Evolutionary conservation across 2,888 invertebrate genomes (phyloP).

Genomic region (Asteroscopus sphinx): DNA sequence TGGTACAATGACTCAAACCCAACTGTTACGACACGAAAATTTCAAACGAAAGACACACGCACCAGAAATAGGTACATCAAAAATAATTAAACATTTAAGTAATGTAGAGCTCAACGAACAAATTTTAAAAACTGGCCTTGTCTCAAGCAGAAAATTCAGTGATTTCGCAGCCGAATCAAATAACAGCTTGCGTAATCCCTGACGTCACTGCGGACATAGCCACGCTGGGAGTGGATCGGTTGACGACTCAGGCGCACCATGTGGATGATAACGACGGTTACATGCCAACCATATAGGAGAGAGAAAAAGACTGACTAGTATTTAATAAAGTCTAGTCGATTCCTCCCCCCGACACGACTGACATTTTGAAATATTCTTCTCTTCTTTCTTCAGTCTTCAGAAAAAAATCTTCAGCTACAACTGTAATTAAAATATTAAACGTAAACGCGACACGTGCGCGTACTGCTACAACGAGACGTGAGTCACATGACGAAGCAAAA

Average conservation of each 20-base stretch:
- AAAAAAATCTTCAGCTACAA: constrained; percentile 59
- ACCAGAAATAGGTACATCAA: constrained; percentile 42
- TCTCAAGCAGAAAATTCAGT: constrained; percentile 86
- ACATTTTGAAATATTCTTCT: constrained; percentile 67
- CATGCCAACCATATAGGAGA: constrained; percentile 92
- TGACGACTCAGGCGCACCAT: constrained; percentile 41
- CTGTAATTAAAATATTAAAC: constrained; percentile 67
- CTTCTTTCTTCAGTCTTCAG: constrained; percentile 62
- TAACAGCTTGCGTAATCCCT: constrained; percentile 87
- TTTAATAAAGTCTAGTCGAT: constrained; percentile 90
- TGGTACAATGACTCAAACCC: constrained; percentile 76
- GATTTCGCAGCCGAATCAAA: constrained; percentile 85
- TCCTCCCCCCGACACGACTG: constrained; percentile 91
- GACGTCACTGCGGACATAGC: constrained; percentile 86
- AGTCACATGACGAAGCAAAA: constrained; percentile 74
- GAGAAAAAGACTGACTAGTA: constrained; percentile 94
- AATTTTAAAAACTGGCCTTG: constrained; percentile 59
- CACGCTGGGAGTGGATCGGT: constrained; percentile 40
- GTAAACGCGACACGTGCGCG: constrained; percentile 55
- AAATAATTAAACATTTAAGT: constrained; percentile 23
- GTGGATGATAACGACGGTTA: constrained; percentile 64
- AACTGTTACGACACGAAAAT: constrained; percentile 76
- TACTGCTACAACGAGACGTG: constrained; percentile 51
- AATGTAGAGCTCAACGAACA: constrained; percentile 14
- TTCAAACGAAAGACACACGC: constrained; percentile 58